Evolutionary conservation across 2,113 vertebrate species (phyloP).

Genomic region (Poecilia latipinna): DNA sequence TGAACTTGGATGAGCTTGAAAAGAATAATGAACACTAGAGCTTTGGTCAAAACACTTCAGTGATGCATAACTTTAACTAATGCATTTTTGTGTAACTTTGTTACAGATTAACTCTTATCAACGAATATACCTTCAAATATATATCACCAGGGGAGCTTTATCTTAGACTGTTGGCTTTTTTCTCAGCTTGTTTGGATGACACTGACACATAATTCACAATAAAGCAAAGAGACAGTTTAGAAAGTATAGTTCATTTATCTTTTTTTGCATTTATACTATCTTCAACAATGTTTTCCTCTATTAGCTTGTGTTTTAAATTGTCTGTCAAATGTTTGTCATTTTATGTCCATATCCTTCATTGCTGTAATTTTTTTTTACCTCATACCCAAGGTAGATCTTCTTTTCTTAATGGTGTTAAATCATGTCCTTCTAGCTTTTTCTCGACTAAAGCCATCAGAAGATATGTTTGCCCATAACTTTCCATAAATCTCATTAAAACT

Average conservation of each 20-base stretch:
- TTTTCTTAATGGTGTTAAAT: conserved; percentile 32
- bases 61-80: neutral
- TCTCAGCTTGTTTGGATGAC: too few species aligned
- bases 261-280: neutral
- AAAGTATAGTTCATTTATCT: too few species aligned
- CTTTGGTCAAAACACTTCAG: neutral
- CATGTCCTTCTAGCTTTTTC: conserved; percentile 34
- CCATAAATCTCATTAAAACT: conserved; percentile 1
- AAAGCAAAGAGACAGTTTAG: too few species aligned
- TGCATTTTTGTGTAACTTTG: neutral
- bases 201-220: too few species aligned
- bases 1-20: too few species aligned
- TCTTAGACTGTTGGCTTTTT: too few species aligned
- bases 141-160: too few species aligned
- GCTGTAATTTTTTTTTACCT: conserved; percentile 14
- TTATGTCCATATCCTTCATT: conserved; percentile 29
- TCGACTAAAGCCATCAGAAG: conserved; percentile 31
- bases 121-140: too few species aligned
- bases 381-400: neutral
- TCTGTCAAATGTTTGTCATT: neutral
- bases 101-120: too few species aligned
- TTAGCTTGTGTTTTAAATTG: neutral
- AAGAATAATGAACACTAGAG: too few species aligned
- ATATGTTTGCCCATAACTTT: conserved; percentile 30
- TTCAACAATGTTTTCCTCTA: neutral